Conservation (phyloP, 2,888 invertebrate species). For the Pocota personata region DNA sequence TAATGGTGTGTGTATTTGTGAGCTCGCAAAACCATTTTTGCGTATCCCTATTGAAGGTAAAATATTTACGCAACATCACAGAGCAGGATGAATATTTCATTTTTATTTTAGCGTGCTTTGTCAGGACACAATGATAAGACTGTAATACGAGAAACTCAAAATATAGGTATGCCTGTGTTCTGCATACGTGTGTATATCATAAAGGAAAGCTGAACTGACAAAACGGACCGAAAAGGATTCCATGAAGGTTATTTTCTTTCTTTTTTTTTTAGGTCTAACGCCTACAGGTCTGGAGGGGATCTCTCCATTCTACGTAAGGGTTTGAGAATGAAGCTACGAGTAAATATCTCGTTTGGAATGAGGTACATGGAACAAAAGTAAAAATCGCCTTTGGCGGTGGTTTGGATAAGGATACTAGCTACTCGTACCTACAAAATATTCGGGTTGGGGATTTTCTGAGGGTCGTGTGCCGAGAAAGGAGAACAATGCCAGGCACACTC, state of each 20-base stretch:
- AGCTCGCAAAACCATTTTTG: neutral
- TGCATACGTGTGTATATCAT: slow-evolving; percentile 1
- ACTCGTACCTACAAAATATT: too few relatives aligned
- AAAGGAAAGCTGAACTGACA: slow-evolving; percentile 14
- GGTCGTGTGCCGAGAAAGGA: neutral
- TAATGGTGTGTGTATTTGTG: neutral
- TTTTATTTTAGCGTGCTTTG: slow-evolving; percentile 10
- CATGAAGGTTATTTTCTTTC: neutral
- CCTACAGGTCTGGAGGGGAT: neutral
- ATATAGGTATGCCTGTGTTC: neutral
- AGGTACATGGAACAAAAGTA: slow-evolving; percentile 4
- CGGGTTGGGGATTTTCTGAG: neutral
- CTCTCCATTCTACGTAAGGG: neutral
- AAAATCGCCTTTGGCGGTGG: slow-evolving; percentile 2
- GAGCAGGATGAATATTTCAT: slow-evolving; percentile 43
- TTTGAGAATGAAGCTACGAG: slow-evolving; percentile 3
- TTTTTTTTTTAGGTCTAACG: slow-evolving; percentile 1
- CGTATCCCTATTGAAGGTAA: slow-evolving; percentile 4
- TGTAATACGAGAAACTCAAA: neutral
- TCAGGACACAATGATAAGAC: neutral
- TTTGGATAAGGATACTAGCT: neutral
- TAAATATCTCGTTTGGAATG: neutral
- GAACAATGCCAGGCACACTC: neutral
- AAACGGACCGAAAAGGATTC: slow-evolving; percentile 6
- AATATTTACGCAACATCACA: slow-evolving; percentile 44